phyloP scores from a whole-genome alignment of 92 coral and sea anemone species.

The Meandrina meandrites region DNA sequence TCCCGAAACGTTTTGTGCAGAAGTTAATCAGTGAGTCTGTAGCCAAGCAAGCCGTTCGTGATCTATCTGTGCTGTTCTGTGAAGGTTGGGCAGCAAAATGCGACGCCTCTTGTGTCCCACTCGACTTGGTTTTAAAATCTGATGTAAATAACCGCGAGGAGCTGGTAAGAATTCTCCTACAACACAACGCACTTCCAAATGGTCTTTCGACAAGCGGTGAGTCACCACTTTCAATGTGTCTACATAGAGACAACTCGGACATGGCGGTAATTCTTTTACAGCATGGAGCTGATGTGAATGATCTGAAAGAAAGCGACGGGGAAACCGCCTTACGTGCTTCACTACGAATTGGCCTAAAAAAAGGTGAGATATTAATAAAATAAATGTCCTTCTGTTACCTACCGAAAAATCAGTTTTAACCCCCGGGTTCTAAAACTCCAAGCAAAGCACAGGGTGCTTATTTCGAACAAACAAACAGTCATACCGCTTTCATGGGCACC shows the following conservation, averaged over 20 bases:
- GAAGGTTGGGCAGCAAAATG: conserved; percentile 26
- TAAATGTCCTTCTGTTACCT: no score
- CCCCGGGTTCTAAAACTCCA: no score
- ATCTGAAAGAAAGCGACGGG: conserved; percentile 45
- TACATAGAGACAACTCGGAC: conserved; percentile 10
- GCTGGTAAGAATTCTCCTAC: conserved; percentile 50
- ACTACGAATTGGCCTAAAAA: neutral
- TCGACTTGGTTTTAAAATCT: conserved; percentile 57
- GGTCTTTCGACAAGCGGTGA: neutral
- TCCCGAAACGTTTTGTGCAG: neutral
- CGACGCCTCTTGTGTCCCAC: conserved; percentile 67
- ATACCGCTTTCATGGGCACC: no score
- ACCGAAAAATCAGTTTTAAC: no score
- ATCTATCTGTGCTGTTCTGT: neutral
- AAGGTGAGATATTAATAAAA: neutral
- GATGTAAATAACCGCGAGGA: conserved; percentile 24
- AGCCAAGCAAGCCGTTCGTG: neutral
- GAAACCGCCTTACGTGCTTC: conserved; percentile 7
- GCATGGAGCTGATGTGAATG: conserved; percentile 67
- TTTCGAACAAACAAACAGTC: no score
- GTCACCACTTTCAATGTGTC: neutral
- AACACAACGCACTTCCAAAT: neutral
- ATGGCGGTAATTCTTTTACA: conserved; percentile 46
- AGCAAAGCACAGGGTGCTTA: no score
- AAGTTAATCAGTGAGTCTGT: neutral